Evolutionary conservation across 1,140 invertebrate species (phyloP), one percentile per base, ranked within the genome.

Genomic region (Aradophagus sp.): DNA sequence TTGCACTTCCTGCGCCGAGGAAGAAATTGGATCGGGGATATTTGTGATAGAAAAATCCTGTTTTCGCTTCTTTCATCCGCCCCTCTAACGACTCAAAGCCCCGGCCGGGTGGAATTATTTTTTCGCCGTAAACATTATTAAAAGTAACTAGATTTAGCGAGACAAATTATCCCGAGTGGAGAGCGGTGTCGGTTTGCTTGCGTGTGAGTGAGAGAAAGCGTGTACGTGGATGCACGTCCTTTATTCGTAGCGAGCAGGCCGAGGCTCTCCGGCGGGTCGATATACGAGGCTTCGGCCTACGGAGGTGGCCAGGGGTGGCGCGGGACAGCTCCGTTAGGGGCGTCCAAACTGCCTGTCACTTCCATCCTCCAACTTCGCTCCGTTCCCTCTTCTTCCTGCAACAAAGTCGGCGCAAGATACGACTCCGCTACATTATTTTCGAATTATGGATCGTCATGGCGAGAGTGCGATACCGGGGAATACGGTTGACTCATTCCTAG

Each of bases 311-410:
- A 52, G 55, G 52, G 53, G 58, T 50, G 58, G 55, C 12, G 55
- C 12, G 38, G 35, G 17, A 38, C 10, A 26, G n/a, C 41, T 52
- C 42, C 35, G 45, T 20, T 44, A 56, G 52, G 59, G 68, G 55
- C 61, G 58, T 58, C 63, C 58, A 71, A 76, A 76, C 67, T 76
- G 53, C 62, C 74, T 74, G 74, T 76, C 74, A 76, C 69, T 76
- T 76, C 74, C 74, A 76, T 53, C 62, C 66, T 56, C 29, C 47
- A 55, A 53, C 39, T 58, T 42, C 44, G 44, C 50, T 35, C 31
- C 17, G 16, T 13, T 19, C 32, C n/a, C n/a, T n/a, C n/a, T n/a
- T 52, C 42, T 47, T 48, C 34, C 35, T 48, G 32, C 32, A 50
- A 56, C 52, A 42, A 44, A 56, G 50, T 66, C 15, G 14, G 15